These are phyloP conservation scores for Cephonodes hylas DNA, from an alignment of 2,888 invertebrate genomes.

Conservation along the genomic window DNA sequence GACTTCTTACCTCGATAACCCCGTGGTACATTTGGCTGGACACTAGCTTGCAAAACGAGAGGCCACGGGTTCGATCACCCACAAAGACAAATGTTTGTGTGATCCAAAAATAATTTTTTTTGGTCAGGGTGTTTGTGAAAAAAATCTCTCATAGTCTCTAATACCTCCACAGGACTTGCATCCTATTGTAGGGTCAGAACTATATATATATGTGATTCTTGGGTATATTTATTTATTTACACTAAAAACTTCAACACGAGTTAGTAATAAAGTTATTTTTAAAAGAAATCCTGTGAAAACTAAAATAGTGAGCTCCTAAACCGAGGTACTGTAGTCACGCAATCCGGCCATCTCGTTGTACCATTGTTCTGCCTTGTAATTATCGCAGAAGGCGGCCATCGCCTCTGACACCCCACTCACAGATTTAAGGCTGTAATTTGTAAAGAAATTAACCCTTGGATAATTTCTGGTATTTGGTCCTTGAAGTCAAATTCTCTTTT, in stretches of 20 bases:
- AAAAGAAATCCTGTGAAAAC: not conserved
- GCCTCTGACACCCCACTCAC: constrained; percentile 24
- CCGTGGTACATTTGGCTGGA: too few relatives aligned
- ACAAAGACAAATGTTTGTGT: too few relatives aligned
- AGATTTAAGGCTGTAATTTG: constrained; percentile 3
- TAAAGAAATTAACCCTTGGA: not conserved
- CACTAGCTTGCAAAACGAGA: too few relatives aligned
- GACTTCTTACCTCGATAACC: too few relatives aligned
- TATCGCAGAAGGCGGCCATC: constrained; percentile 34
- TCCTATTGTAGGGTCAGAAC: too few relatives aligned
- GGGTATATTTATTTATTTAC: too few relatives aligned
- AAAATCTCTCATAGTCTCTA: too few relatives aligned
- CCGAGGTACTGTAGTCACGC: constrained; percentile 35
- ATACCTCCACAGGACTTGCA: too few relatives aligned
- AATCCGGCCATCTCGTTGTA: constrained; percentile 43
- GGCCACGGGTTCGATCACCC: too few relatives aligned
- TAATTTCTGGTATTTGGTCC: not conserved
- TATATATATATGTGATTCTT: too few relatives aligned
- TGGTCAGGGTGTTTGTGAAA: too few relatives aligned
- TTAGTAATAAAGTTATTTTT: not conserved
- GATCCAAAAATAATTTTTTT: too few relatives aligned
- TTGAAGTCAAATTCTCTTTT: not conserved
- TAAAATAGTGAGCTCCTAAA: not conserved
- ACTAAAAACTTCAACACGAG: not conserved
- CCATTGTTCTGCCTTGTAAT: constrained; percentile 41